Evolutionary conservation across 2,888 invertebrate species (phyloP), one percentile per base, ranked within the genome.

Genomic region (Abrostola triplasia): DNA sequence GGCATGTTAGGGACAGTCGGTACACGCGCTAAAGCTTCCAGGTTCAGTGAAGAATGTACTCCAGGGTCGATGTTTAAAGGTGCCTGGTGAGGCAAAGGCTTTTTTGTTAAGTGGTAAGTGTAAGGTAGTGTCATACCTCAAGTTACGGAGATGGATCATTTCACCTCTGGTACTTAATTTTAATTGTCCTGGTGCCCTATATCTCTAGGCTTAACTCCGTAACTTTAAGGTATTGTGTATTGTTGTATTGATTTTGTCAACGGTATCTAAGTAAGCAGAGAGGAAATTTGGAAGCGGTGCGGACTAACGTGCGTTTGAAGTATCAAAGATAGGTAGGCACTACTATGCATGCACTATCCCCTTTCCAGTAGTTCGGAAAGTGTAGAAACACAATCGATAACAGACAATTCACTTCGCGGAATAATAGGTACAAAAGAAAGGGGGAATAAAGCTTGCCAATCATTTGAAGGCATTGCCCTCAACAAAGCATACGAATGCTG

Each of bases 51-150:
- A 62, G 98, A 98, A 90, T 98, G 98, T 53, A 98, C 98, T 57
- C 98, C 98, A 5, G 98, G 98, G 93, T 98, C 98, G 71, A 98
- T 96, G 92, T 98, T 98, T 72, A 98, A 95, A 38, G 98, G 98
- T 72, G 94, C 94, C 94, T 94, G 90, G 64, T 73, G 69, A 72
- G 59, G 64, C 74, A 74, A 82, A 77, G 73, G 80, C 76, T 83
- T 70, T 24, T 79, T 73, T 79, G 77, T 80, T 84, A 80, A 84
- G 82, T 68, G 7, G 36, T 48, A 56, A 48, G 6, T 49, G 36
- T 36, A 36, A 7, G 10, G 24, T 44, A 36, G 9, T 5, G 52
- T 52, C 73, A 58, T 71, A 72, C 55, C 69, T 64, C 64, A 57
- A 69, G 37, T 69, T 69, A 60, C 12, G 48, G 10, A 62, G 55